Base-by-base conservation (phyloP, 2,113 vertebrate species). In the Ceyx margarethae region DNA sequence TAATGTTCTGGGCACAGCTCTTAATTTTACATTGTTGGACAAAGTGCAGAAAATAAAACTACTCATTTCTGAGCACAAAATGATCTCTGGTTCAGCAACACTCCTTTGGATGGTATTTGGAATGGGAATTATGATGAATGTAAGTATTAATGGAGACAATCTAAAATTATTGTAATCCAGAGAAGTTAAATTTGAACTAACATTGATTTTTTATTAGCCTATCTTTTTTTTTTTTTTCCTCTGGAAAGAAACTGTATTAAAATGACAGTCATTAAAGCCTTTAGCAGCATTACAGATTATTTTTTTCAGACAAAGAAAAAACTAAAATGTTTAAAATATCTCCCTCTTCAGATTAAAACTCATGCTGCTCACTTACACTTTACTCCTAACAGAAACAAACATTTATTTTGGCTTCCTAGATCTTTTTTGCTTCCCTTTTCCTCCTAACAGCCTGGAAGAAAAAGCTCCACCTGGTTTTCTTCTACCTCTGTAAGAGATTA, bases 251-350 rank as follows among this genome's bases (percentile, higher is more conserved):
- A 64, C 26, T 66, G 45, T 50, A 81, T 58, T 15, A 58, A 54
- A 66, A 54, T 35, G 15, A 54, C 29, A 61, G 37, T 15, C 81
- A 73, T 73, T 60, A 56, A 58, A 79, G 7, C 45, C 60, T 18
- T 71, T 31, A 84, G 37, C 17, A 0, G 0, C 31, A 54, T 0
- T 31, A 13, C 10, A 75, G 56, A 33, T 58, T 1, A 37, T 71
- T 77, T 82, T 25, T 46, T 73, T 65, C 31, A 64, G 37, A 67
- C 25, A 73, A 68, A 67, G 6, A 81, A 5, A 81, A 69, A 81
- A 46, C 11, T 13, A 23, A 89, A 68, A 58, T 48, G 20, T 16
- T 78, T 69, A 35, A 19, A 62, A 6, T n/a, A 81, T 29, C 22
- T 61, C 35, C 37, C 58, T 35, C n/a, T 28, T 26, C 35, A 71